These are phyloP conservation scores for Neofelis nebulosa DNA, from an alignment of 2,113 vertebrate species.

Conservation along the genomic window DNA sequence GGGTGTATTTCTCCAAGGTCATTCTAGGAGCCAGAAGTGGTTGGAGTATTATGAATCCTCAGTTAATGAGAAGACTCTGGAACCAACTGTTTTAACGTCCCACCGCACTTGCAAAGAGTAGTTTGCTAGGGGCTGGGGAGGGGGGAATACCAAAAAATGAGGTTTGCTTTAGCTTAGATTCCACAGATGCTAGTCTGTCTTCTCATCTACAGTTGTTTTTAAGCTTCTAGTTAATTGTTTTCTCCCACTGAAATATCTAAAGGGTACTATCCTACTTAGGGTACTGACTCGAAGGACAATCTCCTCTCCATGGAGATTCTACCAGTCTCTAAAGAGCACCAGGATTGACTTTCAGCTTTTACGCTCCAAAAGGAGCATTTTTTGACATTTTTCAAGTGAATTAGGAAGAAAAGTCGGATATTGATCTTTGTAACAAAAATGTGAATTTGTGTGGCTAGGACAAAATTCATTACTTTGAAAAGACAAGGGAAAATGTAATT, in stretches of 20 bases:
- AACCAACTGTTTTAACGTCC: background rate
- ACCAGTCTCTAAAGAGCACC: background rate
- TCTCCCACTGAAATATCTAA: background rate
- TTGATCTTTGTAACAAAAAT: slow-evolving; percentile 36
- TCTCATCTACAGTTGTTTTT: slow-evolving; percentile 11
- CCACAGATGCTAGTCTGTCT: background rate
- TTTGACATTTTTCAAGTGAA: background rate
- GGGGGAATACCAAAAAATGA: background rate
- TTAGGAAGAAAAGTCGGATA: slow-evolving; percentile 4
- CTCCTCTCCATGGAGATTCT: background rate
- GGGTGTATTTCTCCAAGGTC: background rate
- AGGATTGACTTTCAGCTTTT: background rate
- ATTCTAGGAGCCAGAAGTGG: background rate
- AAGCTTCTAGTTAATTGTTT: background rate
- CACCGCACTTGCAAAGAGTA: background rate
- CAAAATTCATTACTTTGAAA: slow-evolving; percentile 32
- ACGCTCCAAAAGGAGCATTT: background rate
- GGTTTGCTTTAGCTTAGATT: background rate
- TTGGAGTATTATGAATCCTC: background rate
- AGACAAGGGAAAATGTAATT: background rate
- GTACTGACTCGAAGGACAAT: background rate
- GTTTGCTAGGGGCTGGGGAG: background rate
- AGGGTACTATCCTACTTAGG: background rate
- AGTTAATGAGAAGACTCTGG: background rate
- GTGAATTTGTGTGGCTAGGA: background rate